Percentiles rank a stretch among this genome's conserved stretches.
These are phyloP conservation scores for Cydia fagiglandana DNA, from an alignment of 1,140 invertebrate genomes.

Conservation along the genomic window DNA sequence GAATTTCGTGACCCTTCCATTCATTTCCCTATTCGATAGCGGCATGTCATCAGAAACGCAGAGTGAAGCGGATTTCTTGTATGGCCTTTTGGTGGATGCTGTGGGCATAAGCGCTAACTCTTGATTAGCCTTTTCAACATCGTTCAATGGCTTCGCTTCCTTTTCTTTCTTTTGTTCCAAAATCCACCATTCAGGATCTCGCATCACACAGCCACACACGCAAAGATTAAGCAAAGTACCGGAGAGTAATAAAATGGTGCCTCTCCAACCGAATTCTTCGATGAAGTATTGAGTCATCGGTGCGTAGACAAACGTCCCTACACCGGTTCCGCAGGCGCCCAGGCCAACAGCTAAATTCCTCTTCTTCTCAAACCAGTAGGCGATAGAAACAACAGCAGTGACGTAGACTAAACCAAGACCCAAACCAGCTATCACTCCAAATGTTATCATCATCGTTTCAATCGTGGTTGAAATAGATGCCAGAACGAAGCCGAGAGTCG, in stretches of 20 bases:
- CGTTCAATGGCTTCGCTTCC: constrained; percentile 50
- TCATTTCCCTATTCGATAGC: neutral
- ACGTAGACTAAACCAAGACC: constrained; percentile 93
- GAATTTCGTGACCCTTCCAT: constrained; percentile 10
- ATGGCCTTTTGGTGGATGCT: constrained; percentile 60
- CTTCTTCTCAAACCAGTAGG: constrained; percentile 97
- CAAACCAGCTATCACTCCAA: constrained; percentile 91
- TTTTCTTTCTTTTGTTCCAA: constrained; percentile 80
- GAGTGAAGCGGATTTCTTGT: constrained; percentile 37
- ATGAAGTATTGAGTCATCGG: constrained; percentile 89
- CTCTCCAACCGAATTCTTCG: constrained; percentile 90
- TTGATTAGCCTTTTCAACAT: constrained; percentile 54
- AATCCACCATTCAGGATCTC: constrained; percentile 89
- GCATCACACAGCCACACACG: constrained; percentile 93
- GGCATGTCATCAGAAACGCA: constrained; percentile 22
- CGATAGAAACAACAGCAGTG: constrained; percentile 94
- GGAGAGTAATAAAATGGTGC: constrained; percentile 89
- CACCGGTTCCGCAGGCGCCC: constrained; percentile 93
- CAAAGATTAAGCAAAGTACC: constrained; percentile 93
- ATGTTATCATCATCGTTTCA: constrained; percentile 90
- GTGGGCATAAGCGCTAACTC: constrained; percentile 40
- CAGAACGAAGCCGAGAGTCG: constrained; percentile 89
- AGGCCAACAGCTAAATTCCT: constrained; percentile 95
- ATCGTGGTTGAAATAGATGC: constrained; percentile 86
- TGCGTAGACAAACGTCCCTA: constrained; percentile 92